These are phyloP conservation scores for Anas platyrhynchos DNA, from an alignment of 2,113 vertebrate genomes.

Conservation along the genomic window DNA sequence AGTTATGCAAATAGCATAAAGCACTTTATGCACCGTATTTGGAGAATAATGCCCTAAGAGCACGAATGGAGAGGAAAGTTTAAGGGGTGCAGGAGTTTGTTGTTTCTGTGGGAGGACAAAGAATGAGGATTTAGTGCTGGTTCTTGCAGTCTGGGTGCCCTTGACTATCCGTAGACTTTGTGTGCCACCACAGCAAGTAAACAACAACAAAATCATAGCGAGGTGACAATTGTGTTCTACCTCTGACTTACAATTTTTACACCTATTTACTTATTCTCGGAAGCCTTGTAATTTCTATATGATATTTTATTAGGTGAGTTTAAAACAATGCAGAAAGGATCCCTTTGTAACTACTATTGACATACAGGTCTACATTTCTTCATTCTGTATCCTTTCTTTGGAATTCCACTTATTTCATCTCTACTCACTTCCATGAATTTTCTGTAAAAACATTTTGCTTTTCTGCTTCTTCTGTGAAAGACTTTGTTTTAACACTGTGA, in stretches of 20 bases:
- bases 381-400: background rate
- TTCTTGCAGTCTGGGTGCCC: background rate
- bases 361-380: background rate
- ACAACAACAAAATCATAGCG: background rate
- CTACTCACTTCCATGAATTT: background rate
- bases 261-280: background rate
- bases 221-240: background rate
- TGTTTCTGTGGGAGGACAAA: background rate
- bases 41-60: background rate
- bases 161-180: accelerated
- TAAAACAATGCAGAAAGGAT: background rate
- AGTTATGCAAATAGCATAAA: background rate
- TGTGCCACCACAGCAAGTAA: background rate
- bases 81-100: background rate
- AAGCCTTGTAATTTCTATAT: background rate
- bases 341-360: background rate
- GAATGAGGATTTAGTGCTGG: background rate
- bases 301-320: background rate
- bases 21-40: accelerated
- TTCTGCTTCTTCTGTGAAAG: background rate
- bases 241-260: background rate
- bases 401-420: background rate
- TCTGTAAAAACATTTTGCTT: background rate
- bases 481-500: background rate
- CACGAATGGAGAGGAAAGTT: background rate